Evolutionary conservation across 2,113 vertebrate species (phyloP).

Genomic region (Salvator merianae): DNA sequence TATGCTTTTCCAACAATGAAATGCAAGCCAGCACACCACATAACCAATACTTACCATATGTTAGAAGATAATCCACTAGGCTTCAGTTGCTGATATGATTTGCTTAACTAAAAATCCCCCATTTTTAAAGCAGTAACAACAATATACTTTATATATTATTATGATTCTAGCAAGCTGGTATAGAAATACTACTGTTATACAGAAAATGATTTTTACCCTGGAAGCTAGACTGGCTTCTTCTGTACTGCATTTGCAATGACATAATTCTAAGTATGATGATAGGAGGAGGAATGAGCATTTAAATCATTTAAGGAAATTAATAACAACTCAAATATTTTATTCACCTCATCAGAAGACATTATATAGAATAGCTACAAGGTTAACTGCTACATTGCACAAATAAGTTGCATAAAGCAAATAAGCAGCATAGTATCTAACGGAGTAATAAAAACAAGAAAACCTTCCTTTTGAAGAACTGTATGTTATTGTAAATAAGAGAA

Average conservation of each 20-base stretch:
- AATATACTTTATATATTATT: slow-evolving; percentile 41
- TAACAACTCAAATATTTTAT: slow-evolving; percentile 39
- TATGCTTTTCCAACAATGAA: slow-evolving; percentile 69
- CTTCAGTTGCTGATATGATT: slow-evolving; percentile 69
- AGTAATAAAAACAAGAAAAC: neutral
- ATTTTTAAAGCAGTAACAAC: slow-evolving; percentile 58
- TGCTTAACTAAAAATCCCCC: slow-evolving; percentile 63
- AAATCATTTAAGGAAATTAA: slow-evolving; percentile 51
- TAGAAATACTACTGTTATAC: slow-evolving; percentile 54
- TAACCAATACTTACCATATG: slow-evolving; percentile 65
- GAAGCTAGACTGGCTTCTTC: slow-evolving; percentile 42
- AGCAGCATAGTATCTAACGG: neutral
- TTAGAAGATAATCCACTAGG: slow-evolving; percentile 68
- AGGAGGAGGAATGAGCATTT: slow-evolving; percentile 41
- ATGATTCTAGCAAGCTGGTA: slow-evolving; percentile 58
- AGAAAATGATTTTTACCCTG: slow-evolving; percentile 47
- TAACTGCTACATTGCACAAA: slow-evolving; percentile 46
- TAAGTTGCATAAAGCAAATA: slow-evolving; percentile 45
- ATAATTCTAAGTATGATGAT: slow-evolving; percentile 33
- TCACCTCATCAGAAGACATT: slow-evolving; percentile 50
- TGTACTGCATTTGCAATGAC: slow-evolving; percentile 42
- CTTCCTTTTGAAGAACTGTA: neutral
- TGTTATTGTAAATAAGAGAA: neutral
- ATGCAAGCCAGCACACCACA: slow-evolving; percentile 63
- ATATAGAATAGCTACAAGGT: slow-evolving; percentile 50